A percentile compares a stretch with the other conserved stretches of the same genome.
Evolutionary conservation across 2,888 invertebrate genomes (phyloP).

Genomic region (Oscheius sp.): DNA sequence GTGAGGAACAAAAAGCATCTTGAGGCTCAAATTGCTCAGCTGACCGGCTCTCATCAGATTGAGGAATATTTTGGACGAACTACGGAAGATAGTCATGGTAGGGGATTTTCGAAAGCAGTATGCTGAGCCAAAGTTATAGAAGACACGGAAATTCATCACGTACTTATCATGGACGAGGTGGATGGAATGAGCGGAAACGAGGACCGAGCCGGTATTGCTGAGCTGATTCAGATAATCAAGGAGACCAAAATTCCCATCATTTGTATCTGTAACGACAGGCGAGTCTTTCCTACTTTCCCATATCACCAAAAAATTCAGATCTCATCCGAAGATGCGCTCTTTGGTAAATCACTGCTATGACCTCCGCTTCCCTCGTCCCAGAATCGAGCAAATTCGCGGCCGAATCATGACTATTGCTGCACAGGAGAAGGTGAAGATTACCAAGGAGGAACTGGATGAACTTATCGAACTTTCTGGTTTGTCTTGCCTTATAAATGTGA

Average conservation of each 20-base stretch:
- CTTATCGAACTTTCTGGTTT: constrained; percentile 80
- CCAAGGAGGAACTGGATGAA: constrained; percentile 83
- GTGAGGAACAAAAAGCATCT: constrained; percentile 79
- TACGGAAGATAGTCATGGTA: constrained; percentile 2
- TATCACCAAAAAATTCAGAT: constrained; percentile 16
- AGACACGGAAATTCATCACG: constrained; percentile 81
- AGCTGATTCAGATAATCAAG: constrained; percentile 91
- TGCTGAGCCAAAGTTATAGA: background rate
- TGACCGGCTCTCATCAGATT: constrained; percentile 63
- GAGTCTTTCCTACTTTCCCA: constrained; percentile 74
- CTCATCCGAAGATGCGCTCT: constrained; percentile 83
- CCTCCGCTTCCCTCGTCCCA: constrained; percentile 85
- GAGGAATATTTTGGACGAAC: constrained; percentile 62
- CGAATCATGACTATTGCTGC: constrained; percentile 91
- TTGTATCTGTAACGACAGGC: constrained; percentile 97
- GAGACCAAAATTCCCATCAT: constrained; percentile 87
- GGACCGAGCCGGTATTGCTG: constrained; percentile 91
- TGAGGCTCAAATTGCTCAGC: constrained; percentile 59
- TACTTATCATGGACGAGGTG: constrained; percentile 99
- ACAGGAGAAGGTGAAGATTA: constrained; percentile 86
- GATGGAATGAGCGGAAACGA: constrained; percentile 99
- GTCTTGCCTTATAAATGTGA: background rate
- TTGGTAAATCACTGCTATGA: constrained; percentile 94
- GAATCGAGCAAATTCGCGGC: constrained; percentile 88
- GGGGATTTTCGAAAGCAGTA: background rate